Evolutionary conservation across 2,797 vertebrate genomes (phyloP), one percentile per base, ranked within the genome.

Genomic region (Hippoglossus hippoglossus): DNA sequence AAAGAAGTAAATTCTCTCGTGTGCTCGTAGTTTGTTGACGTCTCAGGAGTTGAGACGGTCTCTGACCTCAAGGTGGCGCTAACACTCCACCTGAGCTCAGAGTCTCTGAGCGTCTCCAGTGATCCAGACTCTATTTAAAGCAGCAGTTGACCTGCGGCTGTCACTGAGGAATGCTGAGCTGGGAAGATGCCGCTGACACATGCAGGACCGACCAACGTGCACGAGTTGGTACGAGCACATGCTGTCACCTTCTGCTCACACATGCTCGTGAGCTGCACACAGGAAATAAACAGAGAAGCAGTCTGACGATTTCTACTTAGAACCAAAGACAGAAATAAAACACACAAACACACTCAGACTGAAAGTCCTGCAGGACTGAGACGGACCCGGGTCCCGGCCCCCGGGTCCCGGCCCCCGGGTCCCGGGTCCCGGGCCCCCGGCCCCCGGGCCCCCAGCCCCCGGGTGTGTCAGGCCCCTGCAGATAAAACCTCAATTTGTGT

Each of bases 131-230:
- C 77, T 94, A 90, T 94, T 91, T 93, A 88, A 81, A 84, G 86
- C 60, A 73, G 71, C 77, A 24, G 59, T 41, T 13, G 71, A 51
- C 74, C 73, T 39, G 36, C 87, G 78, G 91, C 91, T 91, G 92
- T 92, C 89, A 82, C 73, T 83, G 70, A 85, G 86, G 89, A 92
- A 91, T 92, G 87, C 85, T 67, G 75, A 90, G 86, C 83, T 67
- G 75, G 55, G 67, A 72, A 13, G 67, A 65, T 25, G 18, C 63
- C 25, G 51, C 63, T 72, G 71, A 68, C 80, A 69, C 77, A 68
- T 58, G 59, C 75, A 50, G 39, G 28, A 62, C 67, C 52, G 63
- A 26, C 11, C 36, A 39, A 13, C 36, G 22, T 13, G 36, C 36
- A 53, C 34, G 68, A 44, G 41, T 67, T 67, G 68, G 50, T 28